Percentiles rank a stretch among this genome's conserved stretches.
Evolutionary conservation across 2,888 invertebrate genomes (phyloP).

Genomic region (Ormyrus rosae): DNA sequence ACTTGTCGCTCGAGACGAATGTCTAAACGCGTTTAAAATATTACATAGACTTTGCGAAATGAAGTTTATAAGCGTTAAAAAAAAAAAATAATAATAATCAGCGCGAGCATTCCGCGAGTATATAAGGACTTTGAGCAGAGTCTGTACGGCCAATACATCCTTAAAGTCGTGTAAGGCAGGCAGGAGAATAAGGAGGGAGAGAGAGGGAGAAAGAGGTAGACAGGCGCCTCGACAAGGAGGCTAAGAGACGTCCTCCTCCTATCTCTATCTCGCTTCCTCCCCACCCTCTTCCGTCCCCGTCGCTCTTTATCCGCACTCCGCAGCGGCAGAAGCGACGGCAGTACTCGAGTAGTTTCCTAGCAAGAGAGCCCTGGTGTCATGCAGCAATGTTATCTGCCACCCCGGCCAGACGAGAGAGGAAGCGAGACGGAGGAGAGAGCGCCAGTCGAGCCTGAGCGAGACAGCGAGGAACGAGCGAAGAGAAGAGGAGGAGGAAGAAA

Average conservation of each 20-base stretch:
- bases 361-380: slow-evolving; percentile 71
- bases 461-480: slow-evolving; percentile 35
- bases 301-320: slow-evolving; percentile 43
- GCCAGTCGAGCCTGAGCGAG: slow-evolving; percentile 10
- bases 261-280: background rate
- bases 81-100: no score
- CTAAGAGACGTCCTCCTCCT: slow-evolving; percentile 29
- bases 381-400: slow-evolving; percentile 74
- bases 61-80: no score
- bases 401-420: slow-evolving; percentile 60
- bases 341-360: slow-evolving; percentile 69
- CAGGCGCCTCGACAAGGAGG: slow-evolving; percentile 37
- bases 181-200: slow-evolving; percentile 34
- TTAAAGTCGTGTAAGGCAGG: slow-evolving; percentile 38
- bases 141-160: slow-evolving; percentile 23
- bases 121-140: background rate
- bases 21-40: no score
- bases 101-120: no score
- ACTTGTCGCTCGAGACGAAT: no score
- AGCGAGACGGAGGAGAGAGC: slow-evolving; percentile 44
- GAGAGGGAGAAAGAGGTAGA: slow-evolving; percentile 33
- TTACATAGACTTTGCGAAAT: no score
- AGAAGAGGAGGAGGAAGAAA: slow-evolving; percentile 27
- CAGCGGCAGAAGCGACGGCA: slow-evolving; percentile 51
- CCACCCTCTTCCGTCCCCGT: slow-evolving; percentile 48